Evolutionary conservation across 2,797 vertebrate species (phyloP), one percentile per base, ranked within the genome.

Genomic region (Chaunax sp.): DNA sequence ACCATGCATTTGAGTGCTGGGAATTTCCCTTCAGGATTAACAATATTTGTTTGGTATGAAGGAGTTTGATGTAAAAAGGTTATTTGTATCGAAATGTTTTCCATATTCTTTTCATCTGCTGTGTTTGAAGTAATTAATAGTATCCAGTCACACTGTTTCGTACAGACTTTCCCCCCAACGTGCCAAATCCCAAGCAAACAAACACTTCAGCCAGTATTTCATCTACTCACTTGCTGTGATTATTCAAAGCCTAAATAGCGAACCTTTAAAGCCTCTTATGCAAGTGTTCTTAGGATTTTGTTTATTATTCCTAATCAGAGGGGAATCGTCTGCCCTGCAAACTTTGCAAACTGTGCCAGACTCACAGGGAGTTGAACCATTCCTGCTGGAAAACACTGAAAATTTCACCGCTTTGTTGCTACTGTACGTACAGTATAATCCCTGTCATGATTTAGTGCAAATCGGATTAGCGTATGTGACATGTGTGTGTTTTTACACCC

Each of bases 401-500:
- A 77, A 84, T 89, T 89, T 91, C 83, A 86, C 82, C 88, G 87
- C 73, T 85, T 73, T 83, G 69, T 72, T 63, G 81, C 75, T 81
- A 82, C 80, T 87, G 85, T 84, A 85, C 46, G 8, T 88, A 81
- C 84, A 87, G 81, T 88, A 82, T 93, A 93, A 92, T 91, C 90
- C 90, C 82, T 81, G 90, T 92, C 92, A 91, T 90, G 82, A 93
- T 92, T 92, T 90, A 78, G 80, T 67, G 68, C 82, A 92, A 93
- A 93, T 89, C 82, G 87, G 91, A 93, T 93, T 92, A 94, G 81
- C 64, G 70, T 88, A 85, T 85, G 81, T 81, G 81, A 87, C 82
- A 86, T 77, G 72, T 84, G 81, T 86, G 83, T 90, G 87, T 90
- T 84, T 88, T 83, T 86, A 76, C 80, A 82, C 89, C 80, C 70